phyloP scores from a whole-genome alignment of 2,113 vertebrate genomes.

The Verasper variegatus region DNA sequence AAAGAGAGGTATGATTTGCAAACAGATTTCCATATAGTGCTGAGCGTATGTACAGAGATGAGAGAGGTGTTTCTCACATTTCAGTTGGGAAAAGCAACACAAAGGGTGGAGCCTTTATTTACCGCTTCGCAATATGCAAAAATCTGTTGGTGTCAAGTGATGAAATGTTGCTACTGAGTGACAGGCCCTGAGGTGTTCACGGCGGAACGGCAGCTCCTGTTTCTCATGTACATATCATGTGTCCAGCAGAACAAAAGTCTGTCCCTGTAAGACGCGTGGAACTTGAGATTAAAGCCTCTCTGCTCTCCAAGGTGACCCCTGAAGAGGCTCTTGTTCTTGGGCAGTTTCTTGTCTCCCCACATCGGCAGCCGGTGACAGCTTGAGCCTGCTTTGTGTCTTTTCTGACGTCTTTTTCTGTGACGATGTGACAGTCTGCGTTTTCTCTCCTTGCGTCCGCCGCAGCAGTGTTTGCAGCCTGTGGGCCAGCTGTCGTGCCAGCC shows the following conservation, averaged over 20 bases:
- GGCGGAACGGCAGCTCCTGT: conserved; percentile 2
- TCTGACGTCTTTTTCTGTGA: conserved; percentile 3
- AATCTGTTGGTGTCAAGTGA: neutral
- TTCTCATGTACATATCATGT: conserved; percentile 12
- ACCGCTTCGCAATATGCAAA: conserved; percentile 54
- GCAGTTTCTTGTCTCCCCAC: neutral
- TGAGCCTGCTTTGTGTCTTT: conserved; percentile 7
- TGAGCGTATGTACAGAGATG: no score
- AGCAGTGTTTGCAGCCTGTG: conserved; percentile 60
- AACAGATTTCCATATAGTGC: no score
- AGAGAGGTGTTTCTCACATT: no score
- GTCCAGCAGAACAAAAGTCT: conserved; percentile 46
- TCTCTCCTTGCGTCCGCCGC: conserved; percentile 33
- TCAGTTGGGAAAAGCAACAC: no score
- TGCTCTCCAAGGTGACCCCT: conserved; percentile 10
- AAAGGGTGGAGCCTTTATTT: conserved; percentile 3
- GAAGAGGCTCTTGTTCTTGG: conserved; percentile 31
- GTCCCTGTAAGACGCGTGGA: conserved; percentile 16
- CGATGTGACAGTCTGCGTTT: neutral
- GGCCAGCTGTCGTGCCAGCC: conserved; percentile 70
- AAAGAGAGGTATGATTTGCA: no score
- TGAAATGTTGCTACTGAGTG: neutral
- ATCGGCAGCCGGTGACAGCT: neutral
- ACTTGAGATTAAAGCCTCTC: conserved; percentile 43
- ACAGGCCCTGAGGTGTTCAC: neutral